Percentiles rank a stretch among this genome's conserved stretches.
Conservation (phyloP, 2,888 invertebrate genomes). For the Ectemnius continuus region DNA sequence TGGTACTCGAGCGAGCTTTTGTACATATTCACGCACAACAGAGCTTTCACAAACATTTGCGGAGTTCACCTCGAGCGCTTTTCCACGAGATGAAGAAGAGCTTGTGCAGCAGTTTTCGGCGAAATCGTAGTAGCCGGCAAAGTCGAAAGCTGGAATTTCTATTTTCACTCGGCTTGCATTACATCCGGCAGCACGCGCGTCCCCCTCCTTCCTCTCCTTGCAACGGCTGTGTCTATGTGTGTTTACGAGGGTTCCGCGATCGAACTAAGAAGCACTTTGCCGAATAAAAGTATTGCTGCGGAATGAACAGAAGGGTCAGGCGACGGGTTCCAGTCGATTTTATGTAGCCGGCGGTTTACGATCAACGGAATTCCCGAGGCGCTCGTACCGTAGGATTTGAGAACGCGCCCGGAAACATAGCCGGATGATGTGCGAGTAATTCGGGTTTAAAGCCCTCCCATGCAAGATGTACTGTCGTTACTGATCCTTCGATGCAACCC, state of each 20-base stretch:
- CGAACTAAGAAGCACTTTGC: slow-evolving; percentile 28
- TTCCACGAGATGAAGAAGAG: neutral
- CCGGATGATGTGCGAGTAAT: slow-evolving; percentile 6
- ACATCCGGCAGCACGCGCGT: slow-evolving; percentile 6
- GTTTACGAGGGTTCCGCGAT: slow-evolving; percentile 41
- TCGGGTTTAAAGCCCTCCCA: neutral
- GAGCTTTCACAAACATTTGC: slow-evolving; percentile 23
- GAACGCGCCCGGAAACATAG: slow-evolving; percentile 24
- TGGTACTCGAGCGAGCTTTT: neutral
- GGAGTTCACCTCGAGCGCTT: neutral
- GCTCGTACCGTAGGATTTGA: slow-evolving; percentile 6
- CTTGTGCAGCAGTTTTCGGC: slow-evolving; percentile 16
- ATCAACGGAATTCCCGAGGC: slow-evolving; percentile 26
- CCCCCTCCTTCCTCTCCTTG: no score
- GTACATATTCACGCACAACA: slow-evolving; percentile 1
- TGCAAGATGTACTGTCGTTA: neutral
- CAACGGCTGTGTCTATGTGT: neutral
- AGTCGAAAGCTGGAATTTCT: slow-evolving; percentile 45
- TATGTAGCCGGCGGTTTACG: slow-evolving; percentile 33
- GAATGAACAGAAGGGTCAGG: neutral
- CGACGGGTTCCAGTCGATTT: slow-evolving; percentile 14
- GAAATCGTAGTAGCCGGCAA: slow-evolving; percentile 20
- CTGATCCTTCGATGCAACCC: no score
- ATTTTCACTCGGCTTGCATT: slow-evolving; percentile 40
- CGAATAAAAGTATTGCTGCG: slow-evolving; percentile 24